Percentiles rank a stretch among this genome's conserved stretches.
Conservation (phyloP, 1,140 invertebrate genomes). For the Apolygus lucorum region DNA sequence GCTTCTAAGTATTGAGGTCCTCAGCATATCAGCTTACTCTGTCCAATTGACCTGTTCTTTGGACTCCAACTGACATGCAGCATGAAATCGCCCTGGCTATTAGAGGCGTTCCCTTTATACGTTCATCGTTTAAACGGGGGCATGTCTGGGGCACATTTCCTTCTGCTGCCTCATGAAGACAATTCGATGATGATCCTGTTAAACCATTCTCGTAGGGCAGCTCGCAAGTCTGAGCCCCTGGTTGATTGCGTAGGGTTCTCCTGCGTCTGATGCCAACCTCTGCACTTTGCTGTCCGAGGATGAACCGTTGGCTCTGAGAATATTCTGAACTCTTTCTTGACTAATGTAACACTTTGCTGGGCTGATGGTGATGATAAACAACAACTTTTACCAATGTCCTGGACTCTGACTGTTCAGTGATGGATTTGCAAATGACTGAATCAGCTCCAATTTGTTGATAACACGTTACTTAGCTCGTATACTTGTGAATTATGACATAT, state of each 20-base stretch:
- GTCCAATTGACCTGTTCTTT: too few relatives aligned
- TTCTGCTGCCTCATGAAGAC: background rate
- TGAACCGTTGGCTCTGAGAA: background rate
- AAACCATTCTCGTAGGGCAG: background rate
- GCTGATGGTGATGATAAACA: background rate
- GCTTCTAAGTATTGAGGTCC: too few relatives aligned
- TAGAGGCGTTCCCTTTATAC: background rate
- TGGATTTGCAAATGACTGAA: too few relatives aligned
- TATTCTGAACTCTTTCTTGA: too few relatives aligned
- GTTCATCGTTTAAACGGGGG: background rate
- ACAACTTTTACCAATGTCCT: background rate
- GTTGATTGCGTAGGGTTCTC: background rate
- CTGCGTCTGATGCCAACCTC: background rate
- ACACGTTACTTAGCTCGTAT: too few relatives aligned
- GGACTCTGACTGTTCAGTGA: constrained; percentile 9
- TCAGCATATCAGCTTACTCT: too few relatives aligned
- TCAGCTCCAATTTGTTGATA: too few relatives aligned
- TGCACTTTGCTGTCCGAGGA: background rate
- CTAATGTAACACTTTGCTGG: too few relatives aligned
- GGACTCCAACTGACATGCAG: background rate
- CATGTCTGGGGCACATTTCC: background rate
- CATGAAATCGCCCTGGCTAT: background rate
- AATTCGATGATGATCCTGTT: too few relatives aligned
- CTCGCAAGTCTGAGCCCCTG: too few relatives aligned
- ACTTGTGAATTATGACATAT: too few relatives aligned